Conservation (phyloP, 2,888 invertebrate species). For the Chrysolina oricalcia region DNA sequence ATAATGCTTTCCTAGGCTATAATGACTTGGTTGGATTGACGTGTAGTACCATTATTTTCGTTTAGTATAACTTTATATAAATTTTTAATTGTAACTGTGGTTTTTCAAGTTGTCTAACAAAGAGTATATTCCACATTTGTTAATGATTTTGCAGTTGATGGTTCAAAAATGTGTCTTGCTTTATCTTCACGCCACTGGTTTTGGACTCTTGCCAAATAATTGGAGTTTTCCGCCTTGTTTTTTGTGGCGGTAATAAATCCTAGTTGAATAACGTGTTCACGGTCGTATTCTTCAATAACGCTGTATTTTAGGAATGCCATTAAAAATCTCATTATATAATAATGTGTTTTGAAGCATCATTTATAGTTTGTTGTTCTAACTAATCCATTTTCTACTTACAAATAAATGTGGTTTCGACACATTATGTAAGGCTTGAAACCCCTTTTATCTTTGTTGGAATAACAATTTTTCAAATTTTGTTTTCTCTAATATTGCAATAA, state of each 20-base stretch:
- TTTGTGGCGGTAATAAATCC: no score
- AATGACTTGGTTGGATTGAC: not conserved
- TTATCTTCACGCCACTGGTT: not conserved
- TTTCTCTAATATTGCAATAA: no score
- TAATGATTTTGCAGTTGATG: constrained; percentile 6
- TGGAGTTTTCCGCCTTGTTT: no score
- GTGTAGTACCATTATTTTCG: not conserved
- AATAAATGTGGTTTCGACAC: no score
- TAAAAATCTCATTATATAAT: not conserved
- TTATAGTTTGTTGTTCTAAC: not conserved
- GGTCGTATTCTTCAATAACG: not conserved
- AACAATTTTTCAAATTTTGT: no score
- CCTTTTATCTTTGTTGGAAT: no score
- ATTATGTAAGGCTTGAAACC: no score
- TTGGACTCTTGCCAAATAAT: not conserved
- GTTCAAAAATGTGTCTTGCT: not conserved
- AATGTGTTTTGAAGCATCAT: not conserved
- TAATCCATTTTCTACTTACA: no score
- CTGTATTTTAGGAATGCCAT: not conserved
- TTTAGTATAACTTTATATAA: not conserved
- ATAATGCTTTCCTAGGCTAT: not conserved
- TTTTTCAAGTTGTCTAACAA: constrained; percentile 10
- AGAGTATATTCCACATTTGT: not conserved
- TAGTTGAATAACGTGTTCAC: no score
- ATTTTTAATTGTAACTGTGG: constrained; percentile 10